Percentiles rank a stretch among this genome's conserved stretches.
phyloP scores from a whole-genome alignment of 2,797 vertebrate genomes.

The Catharus ustulatus region DNA sequence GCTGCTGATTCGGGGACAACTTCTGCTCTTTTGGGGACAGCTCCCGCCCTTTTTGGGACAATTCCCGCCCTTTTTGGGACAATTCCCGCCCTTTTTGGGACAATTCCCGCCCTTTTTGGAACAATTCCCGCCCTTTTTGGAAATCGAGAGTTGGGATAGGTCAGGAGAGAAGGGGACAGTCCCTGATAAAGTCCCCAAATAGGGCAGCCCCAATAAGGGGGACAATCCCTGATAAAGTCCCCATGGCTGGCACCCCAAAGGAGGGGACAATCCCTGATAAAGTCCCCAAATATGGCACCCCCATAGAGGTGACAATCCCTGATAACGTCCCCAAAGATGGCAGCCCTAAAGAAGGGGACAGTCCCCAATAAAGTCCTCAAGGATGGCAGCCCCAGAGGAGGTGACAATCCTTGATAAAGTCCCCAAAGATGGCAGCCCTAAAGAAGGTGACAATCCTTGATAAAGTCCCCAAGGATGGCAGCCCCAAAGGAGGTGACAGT shows the following conservation, averaged over 20 bases:
- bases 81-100: slow-evolving; percentile 18
- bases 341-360: too few species aligned
- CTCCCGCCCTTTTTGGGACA: background rate
- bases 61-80: slow-evolving; percentile 43
- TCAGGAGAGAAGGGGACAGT: background rate
- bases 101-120: background rate
- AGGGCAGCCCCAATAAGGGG: background rate
- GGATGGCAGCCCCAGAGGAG: too few species aligned
- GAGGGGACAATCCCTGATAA: background rate
- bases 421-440: too few species aligned
- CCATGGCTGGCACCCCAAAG: background rate
- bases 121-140: slow-evolving; percentile 38
- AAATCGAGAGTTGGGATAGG: background rate
- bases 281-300: background rate
- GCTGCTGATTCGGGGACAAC: slow-evolving; percentile 17
- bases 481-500: background rate
- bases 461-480: background rate
- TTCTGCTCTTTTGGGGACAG: slow-evolving; percentile 40
- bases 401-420: too few species aligned
- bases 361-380: too few species aligned
- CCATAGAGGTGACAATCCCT: background rate
- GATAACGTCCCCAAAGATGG: slow-evolving; percentile 15
- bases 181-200: background rate
- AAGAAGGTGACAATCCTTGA: background rate
- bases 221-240: background rate